Conservation (phyloP, 1,140 invertebrate species). For the Drosophila arizonae region DNA sequence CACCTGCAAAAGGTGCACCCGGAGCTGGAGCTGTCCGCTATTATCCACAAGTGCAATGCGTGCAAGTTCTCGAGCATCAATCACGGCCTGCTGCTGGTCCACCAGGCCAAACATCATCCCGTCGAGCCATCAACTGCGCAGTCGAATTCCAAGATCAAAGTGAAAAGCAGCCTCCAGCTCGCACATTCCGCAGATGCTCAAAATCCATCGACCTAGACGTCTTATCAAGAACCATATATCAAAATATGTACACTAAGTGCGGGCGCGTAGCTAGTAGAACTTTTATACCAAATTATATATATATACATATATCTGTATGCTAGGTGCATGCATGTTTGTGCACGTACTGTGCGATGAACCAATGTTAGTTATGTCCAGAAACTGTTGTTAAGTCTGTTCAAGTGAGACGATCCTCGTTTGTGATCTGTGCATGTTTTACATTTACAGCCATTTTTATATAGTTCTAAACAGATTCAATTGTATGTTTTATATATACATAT, state of each 20-base stretch:
- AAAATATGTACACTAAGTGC: conserved; percentile 17
- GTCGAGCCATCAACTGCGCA: conserved; percentile 22
- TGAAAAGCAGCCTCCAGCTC: conserved; percentile 55
- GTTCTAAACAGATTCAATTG: conserved; percentile 7
- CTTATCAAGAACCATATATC: neutral
- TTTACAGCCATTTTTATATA: neutral
- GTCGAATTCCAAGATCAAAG: conserved; percentile 56
- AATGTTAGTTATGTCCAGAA: conserved; percentile 38
- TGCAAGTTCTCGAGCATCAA: conserved; percentile 76
- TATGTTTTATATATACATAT: conserved; percentile 8
- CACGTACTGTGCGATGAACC: neutral
- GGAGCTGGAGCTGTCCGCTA: conserved; percentile 61
- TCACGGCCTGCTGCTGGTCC: conserved; percentile 67
- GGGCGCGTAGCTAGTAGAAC: conserved; percentile 17
- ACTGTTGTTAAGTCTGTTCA: conserved; percentile 17
- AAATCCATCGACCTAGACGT: conserved; percentile 4
- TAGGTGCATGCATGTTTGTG: neutral
- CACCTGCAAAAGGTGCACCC: conserved; percentile 76
- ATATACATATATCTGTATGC: conserved; percentile 1
- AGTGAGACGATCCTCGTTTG: neutral
- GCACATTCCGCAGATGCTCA: conserved; percentile 56
- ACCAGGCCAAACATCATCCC: conserved; percentile 73
- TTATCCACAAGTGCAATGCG: conserved; percentile 68
- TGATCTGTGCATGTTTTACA: neutral
- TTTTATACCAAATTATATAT: conserved; percentile 40